These are phyloP conservation scores for Diachrysia chrysitis DNA, from an alignment of 2,888 invertebrate genomes.

Conservation along the genomic window DNA sequence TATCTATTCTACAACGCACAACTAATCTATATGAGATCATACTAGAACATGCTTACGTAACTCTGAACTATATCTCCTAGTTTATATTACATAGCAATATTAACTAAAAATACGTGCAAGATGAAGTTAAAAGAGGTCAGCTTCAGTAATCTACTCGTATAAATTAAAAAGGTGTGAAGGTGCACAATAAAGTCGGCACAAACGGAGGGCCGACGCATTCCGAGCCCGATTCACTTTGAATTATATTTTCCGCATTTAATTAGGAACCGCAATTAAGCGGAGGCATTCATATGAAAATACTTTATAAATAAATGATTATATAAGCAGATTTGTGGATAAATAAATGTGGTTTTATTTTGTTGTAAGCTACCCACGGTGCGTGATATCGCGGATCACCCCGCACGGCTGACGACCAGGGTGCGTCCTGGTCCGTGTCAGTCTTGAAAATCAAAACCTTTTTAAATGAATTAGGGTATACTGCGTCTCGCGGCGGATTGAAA, in stretches of 20 bases:
- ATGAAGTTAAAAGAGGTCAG: slow-evolving; percentile 23
- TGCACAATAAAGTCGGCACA: slow-evolving; percentile 21
- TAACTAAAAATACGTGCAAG: neutral
- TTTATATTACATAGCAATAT: no score
- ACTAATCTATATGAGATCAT: neutral
- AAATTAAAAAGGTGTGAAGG: slow-evolving; percentile 23
- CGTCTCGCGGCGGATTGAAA: no score
- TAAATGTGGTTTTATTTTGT: neutral
- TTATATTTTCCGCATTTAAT: slow-evolving; percentile 57
- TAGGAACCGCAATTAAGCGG: slow-evolving; percentile 47
- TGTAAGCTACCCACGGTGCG: no score
- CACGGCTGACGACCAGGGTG: no score
- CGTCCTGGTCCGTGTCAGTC: no score
- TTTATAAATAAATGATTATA: slow-evolving; percentile 23
- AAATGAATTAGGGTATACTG: no score
- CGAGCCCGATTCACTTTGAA: slow-evolving; percentile 48
- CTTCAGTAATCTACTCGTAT: slow-evolving; percentile 15
- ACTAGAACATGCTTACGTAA: neutral
- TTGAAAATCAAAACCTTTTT: no score
- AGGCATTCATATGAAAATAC: slow-evolving; percentile 51
- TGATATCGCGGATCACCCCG: no score
- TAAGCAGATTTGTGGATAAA: slow-evolving; percentile 8
- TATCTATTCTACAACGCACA: no score
- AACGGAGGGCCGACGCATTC: slow-evolving; percentile 15
- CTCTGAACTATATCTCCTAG: neutral